Evolutionary conservation across 92 coral and sea anemone species (phyloP), one percentile per base, ranked within the genome.

Genomic region (Porites cylindrica): DNA sequence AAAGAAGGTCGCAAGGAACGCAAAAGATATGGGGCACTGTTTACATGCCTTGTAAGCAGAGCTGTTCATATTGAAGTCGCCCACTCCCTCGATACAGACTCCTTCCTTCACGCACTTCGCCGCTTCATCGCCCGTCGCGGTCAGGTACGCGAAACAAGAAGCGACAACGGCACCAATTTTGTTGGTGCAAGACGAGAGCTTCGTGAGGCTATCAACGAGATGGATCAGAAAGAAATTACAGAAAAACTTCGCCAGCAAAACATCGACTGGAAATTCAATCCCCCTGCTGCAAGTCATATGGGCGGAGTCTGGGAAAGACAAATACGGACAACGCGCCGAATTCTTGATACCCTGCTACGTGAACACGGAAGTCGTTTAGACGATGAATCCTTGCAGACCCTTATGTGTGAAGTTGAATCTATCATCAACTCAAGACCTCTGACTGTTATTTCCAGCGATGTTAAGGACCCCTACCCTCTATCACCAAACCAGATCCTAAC

Each of bases 1-100:
- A 88, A 78, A 51, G 75, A 88, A 38, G 71, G 87, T 3, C 87
- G 96, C 10, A 88, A 83, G 76, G 88, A 66, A 47, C 19, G 75
- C 1, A 91, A 91, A 81, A 38, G 92, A 67, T 93, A 29, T 29
- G 32, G 32, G 32, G 32, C 32, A 29, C 32, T 29, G 32, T 29
- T 29, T 29, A 29, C 32, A 20, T 90, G 96, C 51, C 43, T 93
- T 54, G 85, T 81, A 19, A 86, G 84, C 43, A 87, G 94, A 76
- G 92, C 94, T 17, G 86, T 93, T 12, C 93, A 93, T 47, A 85
- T 93, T 29, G 90, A 93, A 61, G 64, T 84, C 59, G 92, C 90
- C n/a, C 59, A 80, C n/a, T 82, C 91, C 24, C 77, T 93, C 16
- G 88, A 87, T 16, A 87, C 94, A 14, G 90, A 90, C 52, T 86